Conservation (phyloP, 2,888 invertebrate species). For the Helobdella robusta region DNA sequence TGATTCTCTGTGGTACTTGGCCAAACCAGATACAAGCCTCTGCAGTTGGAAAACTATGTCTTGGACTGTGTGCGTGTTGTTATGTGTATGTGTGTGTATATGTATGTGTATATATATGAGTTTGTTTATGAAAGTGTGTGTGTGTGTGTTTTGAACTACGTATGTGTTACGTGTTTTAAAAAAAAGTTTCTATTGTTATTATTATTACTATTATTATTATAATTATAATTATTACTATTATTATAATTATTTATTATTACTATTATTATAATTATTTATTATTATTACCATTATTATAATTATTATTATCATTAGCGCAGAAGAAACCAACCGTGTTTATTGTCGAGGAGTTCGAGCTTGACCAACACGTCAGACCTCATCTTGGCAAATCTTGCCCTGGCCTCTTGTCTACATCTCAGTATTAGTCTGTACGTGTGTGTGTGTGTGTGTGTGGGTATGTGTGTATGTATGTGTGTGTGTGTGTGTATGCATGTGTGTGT, state of each 20-base stretch:
- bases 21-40: constrained; percentile 72
- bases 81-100: not conserved
- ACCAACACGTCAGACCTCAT: constrained; percentile 72
- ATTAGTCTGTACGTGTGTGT: constrained; percentile 72
- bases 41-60: constrained; percentile 70
- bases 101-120: not conserved
- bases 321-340: constrained; percentile 68
- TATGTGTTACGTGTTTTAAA: no score
- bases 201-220: not conserved
- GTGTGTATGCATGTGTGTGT: no score
- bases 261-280: no score
- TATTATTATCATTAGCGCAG: not conserved
- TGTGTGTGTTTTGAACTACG: not conserved
- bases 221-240: not conserved
- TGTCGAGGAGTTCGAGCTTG: constrained; percentile 90
- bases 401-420: constrained; percentile 87
- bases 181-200: not conserved
- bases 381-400: constrained; percentile 66
- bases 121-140: not conserved
- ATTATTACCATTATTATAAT: no score
- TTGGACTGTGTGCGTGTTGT: constrained; percentile 57
- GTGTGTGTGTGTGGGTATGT: no score
- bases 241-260: no score
- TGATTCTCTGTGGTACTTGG: constrained; percentile 66
- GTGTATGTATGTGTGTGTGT: no score